A percentile compares a stretch with the other conserved stretches of the same genome.
phyloP scores from a whole-genome alignment of 2,888 invertebrate genomes.

The Linnaemya vulpina region DNA sequence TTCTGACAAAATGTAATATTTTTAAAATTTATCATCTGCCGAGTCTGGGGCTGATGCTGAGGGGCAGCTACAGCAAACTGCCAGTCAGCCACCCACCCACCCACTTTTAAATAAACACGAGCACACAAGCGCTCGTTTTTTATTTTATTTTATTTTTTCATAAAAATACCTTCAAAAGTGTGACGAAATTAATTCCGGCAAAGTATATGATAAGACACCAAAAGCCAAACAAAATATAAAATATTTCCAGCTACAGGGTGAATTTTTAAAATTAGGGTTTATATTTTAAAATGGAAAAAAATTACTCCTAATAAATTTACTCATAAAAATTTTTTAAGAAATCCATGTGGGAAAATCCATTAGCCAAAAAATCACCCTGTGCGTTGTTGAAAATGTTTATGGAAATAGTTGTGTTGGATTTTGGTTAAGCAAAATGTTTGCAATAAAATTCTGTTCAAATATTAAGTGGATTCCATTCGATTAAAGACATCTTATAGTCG shows the following conservation, averaged over 20 bases:
- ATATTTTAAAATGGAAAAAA: not conserved
- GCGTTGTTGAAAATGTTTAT: not conserved
- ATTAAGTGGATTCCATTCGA: constrained; percentile 62
- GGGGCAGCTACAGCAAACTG: constrained; percentile 5
- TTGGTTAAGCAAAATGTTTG: constrained; percentile 34
- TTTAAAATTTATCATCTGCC: constrained; percentile 27
- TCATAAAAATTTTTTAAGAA: not conserved
- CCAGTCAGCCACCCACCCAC: constrained; percentile 44
- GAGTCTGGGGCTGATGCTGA: not conserved
- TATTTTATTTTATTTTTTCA: too few relatives aligned
- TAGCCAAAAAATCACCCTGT: not conserved
- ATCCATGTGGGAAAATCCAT: not conserved
- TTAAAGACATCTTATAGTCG: constrained; percentile 50
- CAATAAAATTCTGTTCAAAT: constrained; percentile 31
- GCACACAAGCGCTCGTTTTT: constrained; percentile 4
- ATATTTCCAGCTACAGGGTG: not conserved
- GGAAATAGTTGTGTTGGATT: constrained; percentile 47
- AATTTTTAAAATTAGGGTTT: not conserved
- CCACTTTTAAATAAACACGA: constrained; percentile 36
- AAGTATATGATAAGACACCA: constrained; percentile 32
- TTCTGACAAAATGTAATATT: constrained; percentile 32
- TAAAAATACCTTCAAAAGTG: constrained; percentile 20
- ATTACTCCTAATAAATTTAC: not conserved
- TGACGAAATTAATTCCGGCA: constrained; percentile 64
- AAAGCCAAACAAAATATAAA: constrained; percentile 17